Base-by-base conservation (phyloP, 92 coral and sea anemone species). In the Porites lobata region DNA sequence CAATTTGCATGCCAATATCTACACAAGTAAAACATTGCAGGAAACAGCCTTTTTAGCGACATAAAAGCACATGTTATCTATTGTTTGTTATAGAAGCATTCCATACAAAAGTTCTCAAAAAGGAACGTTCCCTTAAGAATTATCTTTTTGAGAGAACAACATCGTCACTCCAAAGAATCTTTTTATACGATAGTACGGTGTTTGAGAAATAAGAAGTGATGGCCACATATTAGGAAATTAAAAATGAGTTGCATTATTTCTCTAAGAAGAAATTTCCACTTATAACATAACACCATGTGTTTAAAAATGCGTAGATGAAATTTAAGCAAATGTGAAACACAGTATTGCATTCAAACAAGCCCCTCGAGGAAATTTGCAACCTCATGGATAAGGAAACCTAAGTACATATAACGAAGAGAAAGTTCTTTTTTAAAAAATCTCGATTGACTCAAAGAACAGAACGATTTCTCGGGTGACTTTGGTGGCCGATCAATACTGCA, bases 1-100 rank as follows among this genome's bases (percentile, higher is more conserved):
- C 58, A 47, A 79, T 78, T 61, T 54, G 72, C 85, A 87, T 87
- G 50, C 70, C 78, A 87, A 69, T 81, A 78, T 58, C 52, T 61
- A 11, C 11, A 64, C 83, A 78, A 86, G 83, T 59, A 59, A 69
- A 69, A 51, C 65, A 1, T 9, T 67, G 62, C 64, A 87, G 32
- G 70, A 26, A 50, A 69, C 79, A 17, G 73, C 64, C 78, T 78
- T 77, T 77, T 9, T 86, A 61, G 85, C 77, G 20, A 14, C 76
- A 63, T 43, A 50, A 86, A 77, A 68, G 68, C 85, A 86, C 86
- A 71, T 56, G 89, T 50, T 15, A 9, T 65, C 87, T 22, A 73
- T 62, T 84, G 80, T 72, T 11, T 38, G 58, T 22, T 54, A 76
- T 12, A 29, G 61, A 19, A 51, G 14, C 29, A 15, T 10, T 81